A percentile compares a stretch with the other conserved stretches of the same genome.
Evolutionary conservation across 2,797 vertebrate species (phyloP).

Genomic region (Gymnopithys bicolor): DNA sequence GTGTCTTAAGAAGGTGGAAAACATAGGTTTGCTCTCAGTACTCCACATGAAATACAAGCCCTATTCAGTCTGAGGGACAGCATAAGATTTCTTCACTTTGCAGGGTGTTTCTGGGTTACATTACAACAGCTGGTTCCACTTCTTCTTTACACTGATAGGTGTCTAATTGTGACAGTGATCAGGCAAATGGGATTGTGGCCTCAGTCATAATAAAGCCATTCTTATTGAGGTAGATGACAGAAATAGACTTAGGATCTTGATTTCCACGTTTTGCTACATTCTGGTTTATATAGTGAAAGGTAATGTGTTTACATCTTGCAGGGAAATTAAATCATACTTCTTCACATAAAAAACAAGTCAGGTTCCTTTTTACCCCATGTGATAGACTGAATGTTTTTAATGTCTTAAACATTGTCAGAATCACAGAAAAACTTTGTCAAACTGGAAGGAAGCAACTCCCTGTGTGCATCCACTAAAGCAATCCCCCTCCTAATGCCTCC

Average conservation of each 20-base stretch:
- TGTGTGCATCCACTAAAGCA: too few relatives aligned
- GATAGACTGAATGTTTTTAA: too few relatives aligned
- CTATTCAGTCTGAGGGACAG: neutral
- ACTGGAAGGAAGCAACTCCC: too few relatives aligned
- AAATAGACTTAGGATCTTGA: neutral
- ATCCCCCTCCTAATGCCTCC: too few relatives aligned
- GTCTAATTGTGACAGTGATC: neutral
- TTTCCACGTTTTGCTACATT: neutral
- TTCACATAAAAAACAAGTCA: neutral
- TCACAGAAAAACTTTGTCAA: too few relatives aligned
- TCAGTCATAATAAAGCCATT: neutral
- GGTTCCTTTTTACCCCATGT: neutral
- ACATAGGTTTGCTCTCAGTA: neutral
- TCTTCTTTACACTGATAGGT: neutral
- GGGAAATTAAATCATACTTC: neutral
- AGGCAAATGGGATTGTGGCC: fast-evolving
- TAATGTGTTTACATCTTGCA: neutral
- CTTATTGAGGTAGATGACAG: fast-evolving
- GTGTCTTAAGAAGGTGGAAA: neutral
- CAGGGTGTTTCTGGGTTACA: neutral
- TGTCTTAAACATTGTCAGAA: too few relatives aligned
- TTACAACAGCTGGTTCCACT: too few relatives aligned
- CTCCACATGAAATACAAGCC: neutral
- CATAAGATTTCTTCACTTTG: neutral
- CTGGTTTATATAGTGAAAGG: neutral